Percentiles rank a stretch among this genome's conserved stretches.
Conservation (phyloP, 2,797 vertebrate species). For the Sebastes cheni region DNA sequence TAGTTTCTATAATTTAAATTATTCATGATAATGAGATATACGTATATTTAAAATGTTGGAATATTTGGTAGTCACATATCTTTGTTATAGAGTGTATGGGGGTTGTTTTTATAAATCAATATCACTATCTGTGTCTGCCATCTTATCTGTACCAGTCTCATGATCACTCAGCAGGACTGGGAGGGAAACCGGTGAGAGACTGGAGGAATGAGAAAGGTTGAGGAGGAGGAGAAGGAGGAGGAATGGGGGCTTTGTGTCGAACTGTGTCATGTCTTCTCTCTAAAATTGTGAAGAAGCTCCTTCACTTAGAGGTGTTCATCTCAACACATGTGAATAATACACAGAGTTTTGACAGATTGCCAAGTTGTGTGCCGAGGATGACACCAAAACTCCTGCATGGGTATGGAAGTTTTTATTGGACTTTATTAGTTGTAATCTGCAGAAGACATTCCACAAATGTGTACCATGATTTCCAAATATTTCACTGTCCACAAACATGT, state of each 20-base stretch:
- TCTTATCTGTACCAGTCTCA: not conserved
- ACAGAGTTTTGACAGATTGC: no score
- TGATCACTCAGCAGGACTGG: not conserved
- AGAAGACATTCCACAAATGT: no score
- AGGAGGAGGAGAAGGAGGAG: no score
- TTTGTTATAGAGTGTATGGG: not conserved
- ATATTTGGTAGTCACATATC: not conserved
- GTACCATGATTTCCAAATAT: no score
- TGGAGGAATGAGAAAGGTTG: not conserved
- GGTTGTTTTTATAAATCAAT: not conserved
- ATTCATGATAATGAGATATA: not conserved
- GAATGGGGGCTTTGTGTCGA: no score
- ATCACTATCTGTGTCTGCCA: not conserved
- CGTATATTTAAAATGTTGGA: not conserved
- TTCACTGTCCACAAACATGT: no score
- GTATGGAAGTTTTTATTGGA: no score
- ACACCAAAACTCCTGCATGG: not conserved
- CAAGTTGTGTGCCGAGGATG: not conserved
- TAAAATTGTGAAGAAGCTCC: no score
- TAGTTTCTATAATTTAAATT: not conserved
- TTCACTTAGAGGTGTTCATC: no score
- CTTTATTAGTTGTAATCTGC: no score
- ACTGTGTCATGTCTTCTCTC: no score
- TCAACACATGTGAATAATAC: no score
- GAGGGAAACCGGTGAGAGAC: not conserved